Evolutionary conservation across 1,140 invertebrate species (phyloP), one percentile per base, ranked within the genome.

Genomic region (Papilio aristodemus): DNA sequence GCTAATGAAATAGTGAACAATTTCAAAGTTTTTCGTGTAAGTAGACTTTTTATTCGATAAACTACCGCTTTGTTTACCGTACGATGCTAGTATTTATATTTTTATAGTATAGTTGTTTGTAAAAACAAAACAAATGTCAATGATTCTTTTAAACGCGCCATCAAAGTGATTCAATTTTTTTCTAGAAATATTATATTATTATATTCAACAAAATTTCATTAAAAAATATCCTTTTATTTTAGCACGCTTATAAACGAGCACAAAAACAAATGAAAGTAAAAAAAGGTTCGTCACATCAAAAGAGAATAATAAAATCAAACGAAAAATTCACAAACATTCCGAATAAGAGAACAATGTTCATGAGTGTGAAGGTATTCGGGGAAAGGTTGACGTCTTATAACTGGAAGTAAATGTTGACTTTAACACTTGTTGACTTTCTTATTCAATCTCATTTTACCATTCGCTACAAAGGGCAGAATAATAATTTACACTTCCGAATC

Each of bases 311-410:
- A 14, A 19, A 59, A 59, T 59, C 58, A 59, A 59, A 59, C 27
- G 43, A 37, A 32, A 37, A 59, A 32, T 37, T 59, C 58, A 59
- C 58, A 59, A 59, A 14, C 22, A 22, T 57, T 11, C 58, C 27
- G 32, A 59, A 59, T 37, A 59, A 59, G 6, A 36, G 58, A 59
- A 59, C 58, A 59, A 36, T 59, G n/a, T 59, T 59, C 58, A 37
- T 59, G 13, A 32, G 27, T 59, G 27, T 32, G n/a, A 59, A 36
- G 13, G 27, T 59, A 17, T n/a, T 13, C 13, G 25, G 54, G 58
- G 27, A 37, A 37, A 38, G 59, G 59, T 62, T 62, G 17, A 38
- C 59, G 59, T 38, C 59, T 38, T 62, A 10, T 62, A 62, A 62
- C 27, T 22, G 14, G 32, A 38, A 19, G 17, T 14, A 62, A 62